These are phyloP conservation scores for Uropetala carovei DNA, from an alignment of 2,888 invertebrate genomes.

Conservation along the genomic window DNA sequence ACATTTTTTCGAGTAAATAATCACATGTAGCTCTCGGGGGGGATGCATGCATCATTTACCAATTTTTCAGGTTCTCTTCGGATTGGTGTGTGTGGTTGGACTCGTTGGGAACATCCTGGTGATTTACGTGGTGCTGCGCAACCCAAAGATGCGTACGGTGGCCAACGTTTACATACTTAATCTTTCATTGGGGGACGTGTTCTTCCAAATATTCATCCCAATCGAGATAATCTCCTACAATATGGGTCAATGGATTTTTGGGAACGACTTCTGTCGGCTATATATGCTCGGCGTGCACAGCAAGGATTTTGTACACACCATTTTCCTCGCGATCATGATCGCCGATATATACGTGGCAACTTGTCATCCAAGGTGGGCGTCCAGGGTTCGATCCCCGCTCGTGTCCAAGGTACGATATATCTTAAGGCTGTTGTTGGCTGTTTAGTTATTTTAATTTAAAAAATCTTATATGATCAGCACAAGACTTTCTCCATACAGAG, in stretches of 20 bases:
- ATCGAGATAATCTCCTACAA: slow-evolving; percentile 91
- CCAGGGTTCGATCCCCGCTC: slow-evolving; percentile 89
- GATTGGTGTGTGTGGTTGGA: slow-evolving; percentile 90
- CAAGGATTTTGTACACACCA: slow-evolving; percentile 94
- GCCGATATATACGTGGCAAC: slow-evolving; percentile 95
- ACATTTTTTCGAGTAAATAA: not conserved
- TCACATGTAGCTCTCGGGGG: not conserved
- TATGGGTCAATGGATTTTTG: slow-evolving; percentile 90
- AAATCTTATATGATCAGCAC: no score
- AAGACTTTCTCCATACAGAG: no score
- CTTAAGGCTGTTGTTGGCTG: no score
- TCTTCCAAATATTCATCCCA: slow-evolving; percentile 93
- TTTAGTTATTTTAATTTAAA: no score
- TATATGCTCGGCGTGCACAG: slow-evolving; percentile 95
- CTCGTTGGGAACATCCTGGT: slow-evolving; percentile 93
- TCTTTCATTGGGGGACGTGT: slow-evolving; percentile 94
- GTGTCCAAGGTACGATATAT: slow-evolving; percentile 84
- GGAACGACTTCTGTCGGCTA: slow-evolving; percentile 90
- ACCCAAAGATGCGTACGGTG: slow-evolving; percentile 96
- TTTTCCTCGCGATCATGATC: slow-evolving; percentile 94
- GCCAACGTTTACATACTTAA: slow-evolving; percentile 96
- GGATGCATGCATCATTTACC: not conserved
- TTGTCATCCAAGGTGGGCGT: slow-evolving; percentile 94
- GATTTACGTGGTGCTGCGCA: slow-evolving; percentile 88
- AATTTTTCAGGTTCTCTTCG: slow-evolving; percentile 85